Conservation (phyloP, 2,888 invertebrate species). For the Cerceris rybyensis region DNA sequence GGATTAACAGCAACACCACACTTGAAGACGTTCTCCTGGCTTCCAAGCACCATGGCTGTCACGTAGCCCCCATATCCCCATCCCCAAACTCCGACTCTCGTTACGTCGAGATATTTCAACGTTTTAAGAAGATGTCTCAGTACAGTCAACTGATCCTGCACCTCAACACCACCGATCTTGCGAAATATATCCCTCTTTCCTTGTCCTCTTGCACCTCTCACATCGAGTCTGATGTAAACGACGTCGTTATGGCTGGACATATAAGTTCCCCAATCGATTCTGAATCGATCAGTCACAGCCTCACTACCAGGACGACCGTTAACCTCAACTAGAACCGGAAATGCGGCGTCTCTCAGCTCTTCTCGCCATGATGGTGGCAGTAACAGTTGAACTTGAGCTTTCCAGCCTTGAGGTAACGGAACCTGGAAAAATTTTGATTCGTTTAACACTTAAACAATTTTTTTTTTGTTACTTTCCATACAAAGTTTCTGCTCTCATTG, state of each 20-base stretch:
- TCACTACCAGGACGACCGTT: constrained; percentile 96
- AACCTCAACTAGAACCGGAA: constrained; percentile 94
- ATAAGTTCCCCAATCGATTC: constrained; percentile 95
- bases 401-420: constrained; percentile 91
- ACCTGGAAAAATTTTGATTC: constrained; percentile 79
- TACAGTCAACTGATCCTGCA: constrained; percentile 95
- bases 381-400: constrained; percentile 93
- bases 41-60: constrained; percentile 94
- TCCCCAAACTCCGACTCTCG: constrained; percentile 96
- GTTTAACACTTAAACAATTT: too few relatives aligned
- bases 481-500: too few relatives aligned
- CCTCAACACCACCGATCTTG: constrained; percentile 93
- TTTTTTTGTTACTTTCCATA: too few relatives aligned
- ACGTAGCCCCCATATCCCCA: constrained; percentile 99
- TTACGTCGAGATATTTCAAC: constrained; percentile 92
- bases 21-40: constrained; percentile 92
- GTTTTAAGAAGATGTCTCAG: constrained; percentile 91
- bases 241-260: constrained; percentile 95
- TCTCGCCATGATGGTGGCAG: constrained; percentile 95
- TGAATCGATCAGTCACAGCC: constrained; percentile 93
- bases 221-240: constrained; percentile 95
- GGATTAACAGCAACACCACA: constrained; percentile 97
- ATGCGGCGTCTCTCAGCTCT: constrained; percentile 92
- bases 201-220: constrained; percentile 91
- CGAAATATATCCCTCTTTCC: constrained; percentile 92